Evolutionary conservation across 1,140 invertebrate genomes (phyloP).

Genomic region (Heliconius melpomene): DNA sequence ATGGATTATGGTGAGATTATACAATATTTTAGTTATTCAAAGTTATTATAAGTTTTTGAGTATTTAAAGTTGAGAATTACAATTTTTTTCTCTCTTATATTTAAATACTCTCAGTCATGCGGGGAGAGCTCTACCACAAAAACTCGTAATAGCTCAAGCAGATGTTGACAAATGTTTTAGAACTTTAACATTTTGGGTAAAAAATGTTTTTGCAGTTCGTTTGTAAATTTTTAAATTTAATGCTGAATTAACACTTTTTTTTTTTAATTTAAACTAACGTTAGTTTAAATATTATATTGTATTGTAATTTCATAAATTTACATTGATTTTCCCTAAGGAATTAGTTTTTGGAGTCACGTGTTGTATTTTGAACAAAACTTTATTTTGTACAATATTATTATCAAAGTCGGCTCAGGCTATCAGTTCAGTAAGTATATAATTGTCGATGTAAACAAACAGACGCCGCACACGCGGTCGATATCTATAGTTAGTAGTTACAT

Average conservation of each 20-base stretch:
- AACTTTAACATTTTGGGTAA: neutral
- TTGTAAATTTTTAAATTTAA: neutral
- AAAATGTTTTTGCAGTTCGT: neutral
- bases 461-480: too few relatives aligned
- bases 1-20: neutral
- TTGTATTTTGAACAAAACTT: neutral
- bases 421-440: conserved; percentile 1
- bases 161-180: neutral
- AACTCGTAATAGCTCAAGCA: conserved; percentile 3
- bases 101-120: neutral
- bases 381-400: neutral
- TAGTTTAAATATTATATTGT: too few relatives aligned
- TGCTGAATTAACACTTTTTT: neutral
- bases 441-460: neutral
- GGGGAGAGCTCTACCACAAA: neutral
- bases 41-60: neutral
- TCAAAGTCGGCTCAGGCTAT: neutral
- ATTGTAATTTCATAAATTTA: too few relatives aligned
- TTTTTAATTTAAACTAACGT: neutral
- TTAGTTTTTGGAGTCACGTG: neutral
- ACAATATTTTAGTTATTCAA: neutral
- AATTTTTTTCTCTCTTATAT: neutral
- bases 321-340: neutral
- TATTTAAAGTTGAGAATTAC: neutral
- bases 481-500: too few relatives aligned